These are phyloP conservation scores for Galagoides demidoff DNA, from an alignment of 2,797 vertebrate species.

Conservation along the genomic window DNA sequence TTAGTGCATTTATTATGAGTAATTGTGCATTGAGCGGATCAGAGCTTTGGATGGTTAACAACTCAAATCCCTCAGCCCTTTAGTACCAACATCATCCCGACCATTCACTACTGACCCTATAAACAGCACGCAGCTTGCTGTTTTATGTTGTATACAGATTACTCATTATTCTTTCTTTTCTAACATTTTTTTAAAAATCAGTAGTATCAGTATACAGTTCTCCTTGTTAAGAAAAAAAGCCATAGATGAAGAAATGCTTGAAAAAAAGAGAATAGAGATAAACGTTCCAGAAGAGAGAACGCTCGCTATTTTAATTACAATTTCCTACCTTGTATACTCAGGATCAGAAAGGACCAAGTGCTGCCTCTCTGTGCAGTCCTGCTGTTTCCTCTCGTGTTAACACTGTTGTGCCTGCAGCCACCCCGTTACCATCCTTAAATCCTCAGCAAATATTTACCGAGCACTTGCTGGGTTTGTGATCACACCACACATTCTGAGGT, in stretches of 20 bases:
- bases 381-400: neutral
- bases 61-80: neutral
- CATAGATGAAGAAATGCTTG: neutral
- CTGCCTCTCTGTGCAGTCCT: neutral
- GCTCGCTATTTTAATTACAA: neutral
- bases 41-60: neutral
- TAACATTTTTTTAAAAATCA: neutral
- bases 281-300: neutral
- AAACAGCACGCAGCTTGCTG: neutral
- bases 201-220: neutral
- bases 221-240: slow-evolving; percentile 9
- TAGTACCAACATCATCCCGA: neutral
- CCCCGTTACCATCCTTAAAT: neutral
- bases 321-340: neutral
- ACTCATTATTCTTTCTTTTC: neutral
- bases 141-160: neutral
- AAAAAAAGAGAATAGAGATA: neutral
- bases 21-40: neutral
- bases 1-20: neutral
- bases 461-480: neutral
- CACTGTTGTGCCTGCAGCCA: neutral
- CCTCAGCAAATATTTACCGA: neutral
- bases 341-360: neutral
- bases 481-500: neutral
- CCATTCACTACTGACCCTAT: neutral